Evolutionary conservation across 2,888 invertebrate species (phyloP).

Genomic region (Leptinotarsa juncta): DNA sequence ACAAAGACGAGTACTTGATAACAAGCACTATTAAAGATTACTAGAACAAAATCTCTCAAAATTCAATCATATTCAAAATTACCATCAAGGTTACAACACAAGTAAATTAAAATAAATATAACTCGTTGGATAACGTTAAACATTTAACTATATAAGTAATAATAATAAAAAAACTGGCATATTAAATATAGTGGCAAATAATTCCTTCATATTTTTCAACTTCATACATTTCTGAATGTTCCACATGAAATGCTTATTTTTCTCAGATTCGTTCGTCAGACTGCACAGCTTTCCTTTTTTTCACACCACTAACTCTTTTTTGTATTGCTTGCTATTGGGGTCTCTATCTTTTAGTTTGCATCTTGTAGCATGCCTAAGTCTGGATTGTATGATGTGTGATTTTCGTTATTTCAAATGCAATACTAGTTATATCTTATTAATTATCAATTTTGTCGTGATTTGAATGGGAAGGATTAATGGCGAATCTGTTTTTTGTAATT

Average conservation of each 20-base stretch:
- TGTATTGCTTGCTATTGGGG: background rate
- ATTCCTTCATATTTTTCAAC: too few species aligned
- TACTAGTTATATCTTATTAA: background rate
- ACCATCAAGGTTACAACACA: too few species aligned
- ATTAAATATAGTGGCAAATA: too few species aligned
- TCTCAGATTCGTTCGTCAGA: slow-evolving; percentile 6
- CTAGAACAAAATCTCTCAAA: too few species aligned
- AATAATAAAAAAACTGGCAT: too few species aligned
- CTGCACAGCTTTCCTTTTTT: background rate
- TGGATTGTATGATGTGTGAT: slow-evolving; percentile 3
- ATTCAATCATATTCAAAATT: too few species aligned
- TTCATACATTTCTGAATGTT: background rate
- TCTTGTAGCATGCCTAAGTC: slow-evolving; percentile 13
- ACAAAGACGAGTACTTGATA: too few species aligned
- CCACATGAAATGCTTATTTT: background rate
- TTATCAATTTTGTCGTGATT: background rate
- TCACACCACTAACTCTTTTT: background rate
- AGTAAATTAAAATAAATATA: background rate
- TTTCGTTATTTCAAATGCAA: background rate
- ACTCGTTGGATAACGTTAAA: background rate
- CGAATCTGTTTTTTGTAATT: background rate
- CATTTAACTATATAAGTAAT: too few species aligned
- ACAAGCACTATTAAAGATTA: too few species aligned
- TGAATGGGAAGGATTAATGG: background rate
- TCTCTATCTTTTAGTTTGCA: slow-evolving; percentile 10